phyloP scores from a whole-genome alignment of 2,888 invertebrate species.

The Branchipolynoe longqiensis region DNA sequence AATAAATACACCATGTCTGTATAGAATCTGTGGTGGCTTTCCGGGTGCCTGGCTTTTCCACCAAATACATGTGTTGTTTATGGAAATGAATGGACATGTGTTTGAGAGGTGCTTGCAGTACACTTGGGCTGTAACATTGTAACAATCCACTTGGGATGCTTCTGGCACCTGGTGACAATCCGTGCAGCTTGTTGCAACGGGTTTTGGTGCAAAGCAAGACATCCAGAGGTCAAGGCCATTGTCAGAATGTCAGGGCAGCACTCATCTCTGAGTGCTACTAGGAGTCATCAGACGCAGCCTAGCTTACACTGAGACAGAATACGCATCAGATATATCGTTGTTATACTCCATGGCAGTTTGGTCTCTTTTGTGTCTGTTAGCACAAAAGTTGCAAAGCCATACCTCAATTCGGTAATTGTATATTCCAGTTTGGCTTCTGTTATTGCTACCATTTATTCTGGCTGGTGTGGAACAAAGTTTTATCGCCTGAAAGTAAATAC shows the following conservation, averaged over 20 bases:
- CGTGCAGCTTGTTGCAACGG: not conserved
- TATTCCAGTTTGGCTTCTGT: not conserved
- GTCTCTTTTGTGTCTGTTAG: not conserved
- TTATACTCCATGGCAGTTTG: not conserved
- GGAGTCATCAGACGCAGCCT: too few species aligned
- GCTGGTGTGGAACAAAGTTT: not conserved
- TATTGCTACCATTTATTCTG: not conserved
- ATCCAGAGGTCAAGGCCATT: not conserved
- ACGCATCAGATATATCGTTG: too few species aligned
- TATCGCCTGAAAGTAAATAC: constrained; percentile 32
- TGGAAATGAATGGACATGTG: not conserved
- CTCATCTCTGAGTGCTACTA: not conserved
- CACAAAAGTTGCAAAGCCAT: not conserved
- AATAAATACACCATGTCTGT: constrained; percentile 31
- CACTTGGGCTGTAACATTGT: not conserved
- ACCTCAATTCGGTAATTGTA: not conserved
- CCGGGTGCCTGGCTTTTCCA: not conserved
- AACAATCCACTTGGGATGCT: too few species aligned
- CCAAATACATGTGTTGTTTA: constrained; percentile 18
- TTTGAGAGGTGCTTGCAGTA: not conserved
- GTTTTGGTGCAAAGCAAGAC: not conserved
- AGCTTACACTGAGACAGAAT: too few species aligned
- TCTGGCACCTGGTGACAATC: too few species aligned
- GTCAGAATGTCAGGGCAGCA: not conserved
- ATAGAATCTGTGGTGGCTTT: not conserved